A percentile compares a stretch with the other conserved stretches of the same genome.
Evolutionary conservation across 2,113 vertebrate species (phyloP).

Genomic region (Nycticebus coucang): DNA sequence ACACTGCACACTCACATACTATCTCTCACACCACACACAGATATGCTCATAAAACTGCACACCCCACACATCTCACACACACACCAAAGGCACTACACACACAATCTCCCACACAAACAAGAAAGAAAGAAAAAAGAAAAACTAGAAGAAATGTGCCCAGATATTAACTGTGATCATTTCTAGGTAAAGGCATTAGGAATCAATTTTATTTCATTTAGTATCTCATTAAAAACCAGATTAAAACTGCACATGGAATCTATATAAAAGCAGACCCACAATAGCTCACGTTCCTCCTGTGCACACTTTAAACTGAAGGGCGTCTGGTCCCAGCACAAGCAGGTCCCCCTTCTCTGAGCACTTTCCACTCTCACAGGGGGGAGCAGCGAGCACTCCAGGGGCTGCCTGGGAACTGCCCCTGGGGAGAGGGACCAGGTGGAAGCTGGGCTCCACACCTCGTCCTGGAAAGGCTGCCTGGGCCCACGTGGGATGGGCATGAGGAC

Average conservation of each 20-base stretch:
- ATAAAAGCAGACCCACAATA: not conserved
- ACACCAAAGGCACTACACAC: not conserved
- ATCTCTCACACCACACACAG: not conserved
- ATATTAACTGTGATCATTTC: not conserved
- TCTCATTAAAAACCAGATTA: not conserved
- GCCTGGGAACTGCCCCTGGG: fast-evolving
- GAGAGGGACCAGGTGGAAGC: too few species aligned
- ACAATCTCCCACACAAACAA: not conserved
- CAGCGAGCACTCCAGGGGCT: too few species aligned
- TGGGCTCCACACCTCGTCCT: not conserved
- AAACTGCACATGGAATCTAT: not conserved
- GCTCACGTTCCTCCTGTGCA: too few species aligned
- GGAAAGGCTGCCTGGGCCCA: not conserved
- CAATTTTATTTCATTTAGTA: not conserved
- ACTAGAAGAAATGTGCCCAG: not conserved
- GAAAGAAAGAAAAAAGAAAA: not conserved
- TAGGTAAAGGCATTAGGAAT: not conserved
- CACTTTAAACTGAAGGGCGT: not conserved
- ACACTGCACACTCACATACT: not conserved
- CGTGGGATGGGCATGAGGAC: not conserved
- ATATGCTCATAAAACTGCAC: not conserved
- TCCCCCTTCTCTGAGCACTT: not conserved
- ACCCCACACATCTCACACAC: not conserved
- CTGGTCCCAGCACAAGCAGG: too few species aligned
- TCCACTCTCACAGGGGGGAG: too few species aligned